Evolutionary conservation across 1,140 invertebrate species (phyloP).

Genomic region (Ridgeia piscesae): DNA sequence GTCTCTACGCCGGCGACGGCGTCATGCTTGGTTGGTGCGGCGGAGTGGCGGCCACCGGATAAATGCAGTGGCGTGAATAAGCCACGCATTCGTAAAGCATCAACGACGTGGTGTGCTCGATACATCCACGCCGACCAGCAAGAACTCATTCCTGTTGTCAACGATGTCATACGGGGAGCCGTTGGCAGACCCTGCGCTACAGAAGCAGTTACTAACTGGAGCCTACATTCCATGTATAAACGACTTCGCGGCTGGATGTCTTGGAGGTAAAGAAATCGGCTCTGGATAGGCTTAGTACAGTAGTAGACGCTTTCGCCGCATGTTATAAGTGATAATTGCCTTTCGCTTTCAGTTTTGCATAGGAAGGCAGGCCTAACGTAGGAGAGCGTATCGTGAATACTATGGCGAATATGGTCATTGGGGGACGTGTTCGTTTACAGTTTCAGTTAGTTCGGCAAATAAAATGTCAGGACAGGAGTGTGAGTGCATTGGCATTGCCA

Average conservation of each 20-base stretch:
- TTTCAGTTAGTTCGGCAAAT: too few relatives aligned
- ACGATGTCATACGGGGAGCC: neutral
- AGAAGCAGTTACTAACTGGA: neutral
- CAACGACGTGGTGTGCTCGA: neutral
- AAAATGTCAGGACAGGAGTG: too few relatives aligned
- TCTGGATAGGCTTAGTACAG: neutral
- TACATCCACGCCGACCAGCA: neutral
- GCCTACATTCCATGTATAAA: neutral
- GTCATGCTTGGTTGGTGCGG: neutral
- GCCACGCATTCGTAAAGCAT: neutral
- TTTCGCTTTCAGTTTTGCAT: neutral
- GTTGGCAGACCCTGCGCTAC: neutral
- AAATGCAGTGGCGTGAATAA: neutral
- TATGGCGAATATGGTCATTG: neutral
- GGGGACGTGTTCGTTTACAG: neutral
- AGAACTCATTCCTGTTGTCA: neutral
- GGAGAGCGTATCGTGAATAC: neutral
- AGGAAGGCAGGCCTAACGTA: neutral
- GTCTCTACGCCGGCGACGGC: neutral
- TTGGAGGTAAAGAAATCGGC: neutral
- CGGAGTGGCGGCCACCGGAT: neutral
- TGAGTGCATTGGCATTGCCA: too few relatives aligned
- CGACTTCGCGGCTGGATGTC: neutral
- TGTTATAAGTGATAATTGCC: constrained; percentile 1
- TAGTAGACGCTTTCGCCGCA: neutral